Evolutionary conservation across 1,140 invertebrate species (phyloP).

Genomic region (Drosophila sturtevanti): DNA sequence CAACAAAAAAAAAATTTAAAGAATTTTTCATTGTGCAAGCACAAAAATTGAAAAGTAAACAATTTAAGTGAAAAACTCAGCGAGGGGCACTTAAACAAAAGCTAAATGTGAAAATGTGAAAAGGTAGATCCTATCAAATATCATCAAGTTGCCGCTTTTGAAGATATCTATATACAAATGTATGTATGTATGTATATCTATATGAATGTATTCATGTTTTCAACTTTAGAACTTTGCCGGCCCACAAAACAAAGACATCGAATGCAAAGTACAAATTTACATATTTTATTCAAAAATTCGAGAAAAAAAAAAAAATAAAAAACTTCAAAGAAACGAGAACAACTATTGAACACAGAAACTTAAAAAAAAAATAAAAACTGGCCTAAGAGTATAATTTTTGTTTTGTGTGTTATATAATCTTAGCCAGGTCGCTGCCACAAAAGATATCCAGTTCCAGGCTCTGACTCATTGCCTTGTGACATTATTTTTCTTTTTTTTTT

Average conservation of each 20-base stretch:
- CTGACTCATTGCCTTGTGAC: conserved; percentile 19
- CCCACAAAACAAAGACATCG: conserved; percentile 14
- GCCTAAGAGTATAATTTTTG: not conserved
- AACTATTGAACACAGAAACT: not conserved
- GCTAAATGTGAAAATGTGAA: not conserved
- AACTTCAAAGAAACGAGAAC: not conserved
- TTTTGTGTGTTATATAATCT: conserved; percentile 15
- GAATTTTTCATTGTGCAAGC: conserved; percentile 26
- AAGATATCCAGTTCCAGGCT: conserved; percentile 9
- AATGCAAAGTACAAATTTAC: conserved; percentile 18
- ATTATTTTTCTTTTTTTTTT: conserved; percentile 1
- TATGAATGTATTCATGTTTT: not conserved
- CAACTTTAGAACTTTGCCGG: conserved; percentile 17
- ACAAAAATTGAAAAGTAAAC: conserved; percentile 3
- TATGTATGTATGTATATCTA: no score
- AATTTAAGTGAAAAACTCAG: conserved; percentile 22
- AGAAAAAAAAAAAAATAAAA: not conserved
- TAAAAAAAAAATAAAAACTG: not conserved
- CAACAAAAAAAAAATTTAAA: conserved; percentile 2
- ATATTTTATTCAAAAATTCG: conserved; percentile 26
- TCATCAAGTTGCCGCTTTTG: not conserved
- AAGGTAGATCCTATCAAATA: conserved; percentile 11
- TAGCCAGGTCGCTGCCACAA: not conserved
- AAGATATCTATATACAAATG: not conserved
- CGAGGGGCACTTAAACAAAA: conserved; percentile 15